Conservation (phyloP, 2,113 vertebrate genomes). For the Phyllostomus discolor region DNA sequence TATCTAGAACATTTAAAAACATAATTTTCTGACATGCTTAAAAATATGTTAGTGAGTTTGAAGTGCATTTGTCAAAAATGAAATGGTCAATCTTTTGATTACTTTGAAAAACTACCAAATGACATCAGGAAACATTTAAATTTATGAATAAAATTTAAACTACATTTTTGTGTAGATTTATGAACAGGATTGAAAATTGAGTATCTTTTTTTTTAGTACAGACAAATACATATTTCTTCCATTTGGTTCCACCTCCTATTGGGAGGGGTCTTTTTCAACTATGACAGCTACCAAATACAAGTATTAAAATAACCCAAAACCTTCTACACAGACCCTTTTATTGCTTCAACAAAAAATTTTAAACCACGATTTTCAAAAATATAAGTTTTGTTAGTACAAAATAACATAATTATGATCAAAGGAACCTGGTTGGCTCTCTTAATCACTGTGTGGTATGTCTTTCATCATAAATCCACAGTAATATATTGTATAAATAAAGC, state of each 20-base stretch:
- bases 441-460: not conserved
- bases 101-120: not conserved
- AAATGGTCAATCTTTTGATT: not conserved
- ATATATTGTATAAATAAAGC: not conserved
- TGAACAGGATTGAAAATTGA: not conserved
- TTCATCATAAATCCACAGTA: not conserved
- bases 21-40: conserved; percentile 17
- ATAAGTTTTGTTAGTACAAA: not conserved
- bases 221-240: not conserved
- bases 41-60: not conserved
- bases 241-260: not conserved
- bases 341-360: not conserved
- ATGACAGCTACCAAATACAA: not conserved
- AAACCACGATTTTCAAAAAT: not conserved
- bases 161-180: not conserved
- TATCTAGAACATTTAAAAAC: not conserved
- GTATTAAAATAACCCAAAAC: not conserved
- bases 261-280: not conserved
- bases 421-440: not conserved
- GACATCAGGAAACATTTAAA: not conserved
- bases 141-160: not conserved
- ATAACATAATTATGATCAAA: not conserved
- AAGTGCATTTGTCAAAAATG: not conserved
- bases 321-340: not conserved
- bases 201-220: not conserved